These are phyloP conservation scores for Iselma pallidipennis DNA, from an alignment of 2,888 invertebrate species.

Conservation along the genomic window DNA sequence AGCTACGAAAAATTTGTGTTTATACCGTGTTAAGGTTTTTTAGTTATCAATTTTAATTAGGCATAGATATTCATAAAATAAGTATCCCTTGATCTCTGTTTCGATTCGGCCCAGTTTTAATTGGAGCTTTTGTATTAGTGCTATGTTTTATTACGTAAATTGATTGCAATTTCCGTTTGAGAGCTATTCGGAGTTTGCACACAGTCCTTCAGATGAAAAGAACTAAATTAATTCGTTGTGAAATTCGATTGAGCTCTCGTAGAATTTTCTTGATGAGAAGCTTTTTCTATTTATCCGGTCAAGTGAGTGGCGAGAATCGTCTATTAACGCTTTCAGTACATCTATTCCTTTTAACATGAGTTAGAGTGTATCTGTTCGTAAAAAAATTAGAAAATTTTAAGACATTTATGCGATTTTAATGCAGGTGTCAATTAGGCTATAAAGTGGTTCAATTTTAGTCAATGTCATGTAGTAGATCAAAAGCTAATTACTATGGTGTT, in stretches of 20 bases:
- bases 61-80: neutral
- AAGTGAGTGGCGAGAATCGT: neutral
- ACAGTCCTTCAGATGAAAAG: slow-evolving; percentile 3
- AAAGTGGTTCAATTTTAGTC: too few species aligned
- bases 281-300: neutral
- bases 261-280: neutral
- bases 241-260: neutral
- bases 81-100: neutral
- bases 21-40: too few species aligned
- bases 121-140: neutral
- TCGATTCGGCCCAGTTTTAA: neutral
- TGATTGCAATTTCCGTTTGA: neutral
- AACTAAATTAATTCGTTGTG: slow-evolving; percentile 5
- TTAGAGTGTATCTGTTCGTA: too few species aligned
- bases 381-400: too few species aligned
- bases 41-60: neutral
- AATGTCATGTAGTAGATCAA: neutral
- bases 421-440: too few species aligned
- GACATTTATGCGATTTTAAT: too few species aligned
- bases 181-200: neutral
- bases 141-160: neutral
- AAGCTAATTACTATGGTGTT: neutral
- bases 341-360: neutral
- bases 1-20: too few species aligned
- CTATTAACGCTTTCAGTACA: neutral